phyloP scores from a whole-genome alignment of 1,140 invertebrate species.

The Drosophila subobscura region DNA sequence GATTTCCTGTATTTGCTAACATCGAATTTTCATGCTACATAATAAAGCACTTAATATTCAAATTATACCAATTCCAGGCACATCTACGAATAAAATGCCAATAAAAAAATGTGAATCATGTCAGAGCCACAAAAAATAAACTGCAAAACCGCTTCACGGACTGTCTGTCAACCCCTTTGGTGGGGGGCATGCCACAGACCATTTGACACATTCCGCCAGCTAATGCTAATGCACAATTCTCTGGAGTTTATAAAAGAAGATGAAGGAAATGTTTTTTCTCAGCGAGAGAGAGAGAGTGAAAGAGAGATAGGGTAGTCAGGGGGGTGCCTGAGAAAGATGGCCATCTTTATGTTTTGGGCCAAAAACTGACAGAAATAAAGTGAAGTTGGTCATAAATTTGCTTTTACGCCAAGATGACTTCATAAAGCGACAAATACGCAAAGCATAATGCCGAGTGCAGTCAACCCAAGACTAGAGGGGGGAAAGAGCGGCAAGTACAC shows the following conservation, averaged over 20 bases:
- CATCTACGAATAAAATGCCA: not conserved
- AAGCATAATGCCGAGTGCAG: constrained; percentile 78
- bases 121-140: constrained; percentile 1
- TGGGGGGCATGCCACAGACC: constrained; percentile 11
- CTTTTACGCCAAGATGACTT: constrained; percentile 81
- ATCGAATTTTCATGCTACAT: too few relatives aligned
- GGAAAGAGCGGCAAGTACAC: constrained; percentile 4
- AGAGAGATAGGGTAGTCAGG: constrained; percentile 18
- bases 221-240: constrained; percentile 52
- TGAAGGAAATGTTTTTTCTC: constrained; percentile 7
- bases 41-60: too few relatives aligned
- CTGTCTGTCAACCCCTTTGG: constrained; percentile 1
- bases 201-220: constrained; percentile 25
- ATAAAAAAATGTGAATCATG: constrained; percentile 6
- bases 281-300: constrained; percentile 18
- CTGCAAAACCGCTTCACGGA: constrained; percentile 24
- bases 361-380: constrained; percentile 79
- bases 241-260: constrained; percentile 47
- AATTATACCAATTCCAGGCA: too few relatives aligned
- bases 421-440: constrained; percentile 81
- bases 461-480: constrained; percentile 37
- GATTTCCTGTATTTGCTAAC: too few relatives aligned
- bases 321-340: constrained; percentile 45
- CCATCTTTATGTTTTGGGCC: constrained; percentile 64
- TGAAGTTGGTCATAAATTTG: constrained; percentile 81